Evolutionary conservation across 92 coral and sea anemone species (phyloP).

Genomic region (Zoanthus sociatus): DNA sequence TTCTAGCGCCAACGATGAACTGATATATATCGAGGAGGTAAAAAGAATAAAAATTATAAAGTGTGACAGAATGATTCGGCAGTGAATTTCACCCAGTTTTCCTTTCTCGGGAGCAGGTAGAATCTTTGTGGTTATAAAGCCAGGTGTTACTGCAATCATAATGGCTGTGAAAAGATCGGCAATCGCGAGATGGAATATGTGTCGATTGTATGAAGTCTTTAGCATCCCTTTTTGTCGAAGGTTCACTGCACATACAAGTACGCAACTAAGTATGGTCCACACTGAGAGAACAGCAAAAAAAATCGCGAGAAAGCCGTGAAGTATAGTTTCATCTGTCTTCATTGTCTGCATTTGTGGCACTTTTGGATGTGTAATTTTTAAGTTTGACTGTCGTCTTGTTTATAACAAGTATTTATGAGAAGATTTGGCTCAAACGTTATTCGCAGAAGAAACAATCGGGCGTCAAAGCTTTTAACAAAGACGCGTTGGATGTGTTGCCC

Average conservation of each 20-base stretch:
- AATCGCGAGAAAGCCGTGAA: constrained; percentile 33
- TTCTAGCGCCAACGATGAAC: constrained; percentile 63
- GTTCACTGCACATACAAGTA: constrained; percentile 65
- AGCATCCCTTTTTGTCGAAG: constrained; percentile 60
- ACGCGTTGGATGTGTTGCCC: too few species aligned
- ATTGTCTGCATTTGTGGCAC: not conserved
- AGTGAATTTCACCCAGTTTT: constrained; percentile 52
- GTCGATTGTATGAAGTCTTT: constrained; percentile 59
- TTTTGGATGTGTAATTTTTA: not conserved
- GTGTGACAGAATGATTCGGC: constrained; percentile 68
- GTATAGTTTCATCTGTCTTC: not conserved
- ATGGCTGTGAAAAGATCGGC: constrained; percentile 62
- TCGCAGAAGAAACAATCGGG: not conserved
- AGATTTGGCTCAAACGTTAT: too few species aligned
- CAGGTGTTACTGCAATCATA: constrained; percentile 62
- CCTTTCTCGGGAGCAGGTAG: constrained; percentile 41
- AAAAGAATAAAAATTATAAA: constrained; percentile 58
- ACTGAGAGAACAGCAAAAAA: constrained; percentile 47
- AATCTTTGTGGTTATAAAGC: constrained; percentile 56
- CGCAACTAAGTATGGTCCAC: constrained; percentile 54
- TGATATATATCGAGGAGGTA: constrained; percentile 64
- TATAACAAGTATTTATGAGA: not conserved
- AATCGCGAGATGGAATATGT: constrained; percentile 64
- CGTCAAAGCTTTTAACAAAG: too few species aligned
- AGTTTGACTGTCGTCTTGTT: not conserved